Base-by-base conservation (phyloP, 2,888 invertebrate genomes). In the Keiferia lycopersicella region DNA sequence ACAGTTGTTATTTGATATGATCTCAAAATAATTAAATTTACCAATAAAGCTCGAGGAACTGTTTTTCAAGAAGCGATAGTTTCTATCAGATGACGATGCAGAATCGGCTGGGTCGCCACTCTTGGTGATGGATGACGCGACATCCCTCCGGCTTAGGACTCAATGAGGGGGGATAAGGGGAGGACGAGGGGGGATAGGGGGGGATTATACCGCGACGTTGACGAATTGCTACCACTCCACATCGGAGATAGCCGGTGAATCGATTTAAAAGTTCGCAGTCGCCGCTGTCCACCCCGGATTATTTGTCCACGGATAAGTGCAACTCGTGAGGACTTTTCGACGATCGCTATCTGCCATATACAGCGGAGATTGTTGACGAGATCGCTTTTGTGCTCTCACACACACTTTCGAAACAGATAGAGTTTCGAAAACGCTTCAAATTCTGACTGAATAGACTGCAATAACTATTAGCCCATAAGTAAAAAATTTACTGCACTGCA, bases 191-290 rank as follows among this genome's bases (percentile, higher is more conserved):
- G 57, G 38, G 61, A 83, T 83, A 51, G 84, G 83, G 80, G 79
- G 78, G 88, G 88, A 88, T 90, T 90, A 90, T 84, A 84, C 80
- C 77, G 79, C 76, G 89, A 89, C 91, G 83, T 88, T 89, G 89
- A 90, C 87, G 87, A 83, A 90, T 90, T 83, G 85, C 86, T 76
- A 77, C 76, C 77, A 80, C 83, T 84, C 78, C 77, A 81, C 84
- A 81, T 79, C 82, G 79, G 79, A 84, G 86, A 86, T 87, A 87
- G 81, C 83, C 82, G 82, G 86, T 84, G 82, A 85, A 87, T 87
- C 83, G 84, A 83, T 88, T 88, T 88, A 87, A 88, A 88, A 88
- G 84, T 78, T 77, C 71, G 56, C 67, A 62, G 62, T 62, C 38
- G 67, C 73, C 75, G 68, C 69, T 78, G 80, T 71, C 76, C 77